Percentiles rank a stretch among this genome's conserved stretches.
Conservation (phyloP, 2,888 invertebrate genomes). For the Cybosia mesomella region DNA sequence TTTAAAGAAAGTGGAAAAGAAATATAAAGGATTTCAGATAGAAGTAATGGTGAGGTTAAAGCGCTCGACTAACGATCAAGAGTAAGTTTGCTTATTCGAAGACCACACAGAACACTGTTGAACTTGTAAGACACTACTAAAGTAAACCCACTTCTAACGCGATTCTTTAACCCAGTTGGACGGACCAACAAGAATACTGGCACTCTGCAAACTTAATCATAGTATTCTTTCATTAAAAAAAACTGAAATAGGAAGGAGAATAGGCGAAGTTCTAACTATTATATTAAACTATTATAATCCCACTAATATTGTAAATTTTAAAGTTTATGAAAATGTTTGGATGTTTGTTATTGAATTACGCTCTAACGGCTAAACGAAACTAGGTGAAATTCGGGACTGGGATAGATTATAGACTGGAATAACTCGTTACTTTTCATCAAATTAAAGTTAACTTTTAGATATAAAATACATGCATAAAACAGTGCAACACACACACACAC, state of each 20-base stretch:
- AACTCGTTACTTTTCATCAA: too few relatives aligned
- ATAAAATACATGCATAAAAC: too few relatives aligned
- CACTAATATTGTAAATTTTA: too few relatives aligned
- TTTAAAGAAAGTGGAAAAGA: too few relatives aligned
- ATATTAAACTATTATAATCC: too few relatives aligned
- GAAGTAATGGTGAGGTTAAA: neutral
- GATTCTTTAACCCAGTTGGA: conserved; percentile 4
- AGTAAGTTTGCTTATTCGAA: conserved; percentile 3
- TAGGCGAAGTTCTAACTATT: neutral
- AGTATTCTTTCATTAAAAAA: neutral
- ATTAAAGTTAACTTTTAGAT: too few relatives aligned
- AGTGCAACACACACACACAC: too few relatives aligned
- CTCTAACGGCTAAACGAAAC: too few relatives aligned
- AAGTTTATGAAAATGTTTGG: too few relatives aligned
- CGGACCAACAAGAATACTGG: neutral
- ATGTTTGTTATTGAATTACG: too few relatives aligned
- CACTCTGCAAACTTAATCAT: conserved; percentile 1
- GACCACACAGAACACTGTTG: neutral
- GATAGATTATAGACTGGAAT: too few relatives aligned
- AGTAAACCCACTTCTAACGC: neutral
- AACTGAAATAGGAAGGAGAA: neutral
- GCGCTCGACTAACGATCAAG: neutral
- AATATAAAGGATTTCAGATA: neutral
- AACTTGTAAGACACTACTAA: neutral
- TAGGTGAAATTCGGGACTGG: too few relatives aligned